These are phyloP conservation scores for Hypercompe scribonia DNA, from an alignment of 2,888 invertebrate genomes.

Conservation along the genomic window DNA sequence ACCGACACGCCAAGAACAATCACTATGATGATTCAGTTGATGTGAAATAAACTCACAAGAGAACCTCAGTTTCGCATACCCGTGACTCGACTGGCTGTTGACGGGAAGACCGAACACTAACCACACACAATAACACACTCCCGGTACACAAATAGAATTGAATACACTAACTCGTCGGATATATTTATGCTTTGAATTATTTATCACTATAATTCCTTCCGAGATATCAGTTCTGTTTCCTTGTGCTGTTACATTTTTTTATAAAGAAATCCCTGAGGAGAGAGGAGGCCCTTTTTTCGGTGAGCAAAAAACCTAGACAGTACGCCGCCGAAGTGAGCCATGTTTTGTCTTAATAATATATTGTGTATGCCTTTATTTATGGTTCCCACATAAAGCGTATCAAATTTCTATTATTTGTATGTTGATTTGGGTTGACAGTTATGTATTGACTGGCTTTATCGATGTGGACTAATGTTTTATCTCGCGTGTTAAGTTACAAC, in stretches of 20 bases:
- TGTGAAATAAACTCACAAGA: too few relatives aligned
- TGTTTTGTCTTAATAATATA: constrained; percentile 30
- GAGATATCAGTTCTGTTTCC: constrained; percentile 45
- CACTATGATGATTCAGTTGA: too few relatives aligned
- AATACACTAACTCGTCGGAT: constrained; percentile 25
- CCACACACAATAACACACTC: neutral
- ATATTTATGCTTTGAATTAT: constrained; percentile 45
- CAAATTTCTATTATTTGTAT: constrained; percentile 18
- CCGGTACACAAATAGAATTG: constrained; percentile 34
- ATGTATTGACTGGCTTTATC: constrained; percentile 9
- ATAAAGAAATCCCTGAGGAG: constrained; percentile 34
- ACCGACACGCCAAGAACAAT: too few relatives aligned
- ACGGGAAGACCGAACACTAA: neutral
- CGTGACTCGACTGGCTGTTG: neutral
- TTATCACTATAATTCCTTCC: constrained; percentile 48
- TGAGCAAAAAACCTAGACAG: constrained; percentile 28
- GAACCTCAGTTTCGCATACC: too few relatives aligned
- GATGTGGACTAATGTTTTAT: constrained; percentile 7
- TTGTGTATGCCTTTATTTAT: constrained; percentile 30
- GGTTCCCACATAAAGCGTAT: constrained; percentile 1
- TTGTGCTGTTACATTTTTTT: constrained; percentile 36
- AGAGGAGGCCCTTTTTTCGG: constrained; percentile 14
- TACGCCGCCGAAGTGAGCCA: constrained; percentile 19
- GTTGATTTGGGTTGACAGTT: constrained; percentile 17
- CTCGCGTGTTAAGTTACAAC: constrained; percentile 2